phyloP scores from a whole-genome alignment of 2,797 vertebrate genomes.

The Rhinichthys osculus region DNA sequence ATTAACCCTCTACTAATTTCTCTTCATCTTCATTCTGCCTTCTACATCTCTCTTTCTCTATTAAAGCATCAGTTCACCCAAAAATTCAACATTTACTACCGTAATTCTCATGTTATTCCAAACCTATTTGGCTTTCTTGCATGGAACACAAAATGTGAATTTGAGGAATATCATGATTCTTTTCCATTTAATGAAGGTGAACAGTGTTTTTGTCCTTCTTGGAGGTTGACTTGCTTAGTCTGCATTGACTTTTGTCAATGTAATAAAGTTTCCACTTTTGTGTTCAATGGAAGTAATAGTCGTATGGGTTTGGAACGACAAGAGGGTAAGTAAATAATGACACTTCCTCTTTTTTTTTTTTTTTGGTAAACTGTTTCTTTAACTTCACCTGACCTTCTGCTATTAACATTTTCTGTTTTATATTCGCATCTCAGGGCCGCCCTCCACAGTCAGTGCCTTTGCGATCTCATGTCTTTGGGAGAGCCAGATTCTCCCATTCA shows the following conservation, averaged over 20 bases:
- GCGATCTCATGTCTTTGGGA: conserved; percentile 18
- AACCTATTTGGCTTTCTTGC: conserved; percentile 14
- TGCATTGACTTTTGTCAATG: background rate
- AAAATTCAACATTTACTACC: conserved; percentile 13
- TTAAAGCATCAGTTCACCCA: background rate
- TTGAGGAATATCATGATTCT: background rate
- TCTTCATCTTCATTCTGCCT: background rate
- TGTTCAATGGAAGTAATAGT: background rate
- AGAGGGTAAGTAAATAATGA: background rate
- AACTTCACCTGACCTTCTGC: background rate
- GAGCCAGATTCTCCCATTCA: conserved; percentile 19
- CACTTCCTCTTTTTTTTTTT: background rate
- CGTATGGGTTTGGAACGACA: background rate
- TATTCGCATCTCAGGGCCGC: conserved; percentile 31
- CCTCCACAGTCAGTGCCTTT: conserved; percentile 48
- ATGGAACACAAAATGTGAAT: conserved; percentile 4
- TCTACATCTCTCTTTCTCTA: background rate
- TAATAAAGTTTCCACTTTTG: background rate
- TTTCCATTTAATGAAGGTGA: background rate
- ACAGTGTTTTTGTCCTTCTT: background rate
- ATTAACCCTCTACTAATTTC: background rate
- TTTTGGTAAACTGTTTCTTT: conserved; percentile 11
- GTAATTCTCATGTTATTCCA: conserved; percentile 7
- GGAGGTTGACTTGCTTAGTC: background rate
- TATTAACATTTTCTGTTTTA: background rate